Percentiles rank a stretch among this genome's conserved stretches.
These are phyloP conservation scores for Pelobates fuscus DNA, from an alignment of 2,113 vertebrate species.

Conservation along the genomic window DNA sequence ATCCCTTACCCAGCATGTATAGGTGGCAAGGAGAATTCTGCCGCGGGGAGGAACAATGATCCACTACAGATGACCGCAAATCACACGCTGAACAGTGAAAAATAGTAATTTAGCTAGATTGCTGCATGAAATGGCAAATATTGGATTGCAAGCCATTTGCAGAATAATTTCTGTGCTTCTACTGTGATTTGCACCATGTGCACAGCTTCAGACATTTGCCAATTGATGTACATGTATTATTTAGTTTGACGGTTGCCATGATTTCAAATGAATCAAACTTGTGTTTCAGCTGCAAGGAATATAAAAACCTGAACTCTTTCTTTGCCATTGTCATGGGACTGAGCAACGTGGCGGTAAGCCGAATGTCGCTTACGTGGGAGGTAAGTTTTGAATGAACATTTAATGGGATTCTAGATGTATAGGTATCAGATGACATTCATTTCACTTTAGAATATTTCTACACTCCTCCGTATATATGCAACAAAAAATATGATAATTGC, in stretches of 20 bases:
- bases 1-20: neutral
- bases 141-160: neutral
- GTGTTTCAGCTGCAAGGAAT: constrained; percentile 92
- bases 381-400: constrained; percentile 66
- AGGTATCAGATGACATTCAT: neutral
- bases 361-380: constrained; percentile 94
- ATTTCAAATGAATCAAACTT: neutral
- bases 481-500: too few species aligned
- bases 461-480: too few species aligned
- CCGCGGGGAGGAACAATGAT: too few species aligned
- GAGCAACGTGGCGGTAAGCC: constrained; percentile 94
- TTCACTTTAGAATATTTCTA: too few species aligned
- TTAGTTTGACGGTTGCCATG: neutral
- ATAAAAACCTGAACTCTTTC: constrained; percentile 95
- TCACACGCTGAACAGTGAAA: too few species aligned
- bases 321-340: constrained; percentile 95
- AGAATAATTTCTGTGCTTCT: constrained; percentile 1
- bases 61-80: too few species aligned
- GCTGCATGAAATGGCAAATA: neutral
- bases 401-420: neutral
- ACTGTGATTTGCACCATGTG: neutral
- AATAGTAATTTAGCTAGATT: neutral
- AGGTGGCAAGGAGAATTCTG: too few species aligned
- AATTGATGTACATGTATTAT: neutral
- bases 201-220: neutral